These are phyloP conservation scores for Terrapene triunguis DNA, from an alignment of 2,113 vertebrate genomes.

Conservation along the genomic window DNA sequence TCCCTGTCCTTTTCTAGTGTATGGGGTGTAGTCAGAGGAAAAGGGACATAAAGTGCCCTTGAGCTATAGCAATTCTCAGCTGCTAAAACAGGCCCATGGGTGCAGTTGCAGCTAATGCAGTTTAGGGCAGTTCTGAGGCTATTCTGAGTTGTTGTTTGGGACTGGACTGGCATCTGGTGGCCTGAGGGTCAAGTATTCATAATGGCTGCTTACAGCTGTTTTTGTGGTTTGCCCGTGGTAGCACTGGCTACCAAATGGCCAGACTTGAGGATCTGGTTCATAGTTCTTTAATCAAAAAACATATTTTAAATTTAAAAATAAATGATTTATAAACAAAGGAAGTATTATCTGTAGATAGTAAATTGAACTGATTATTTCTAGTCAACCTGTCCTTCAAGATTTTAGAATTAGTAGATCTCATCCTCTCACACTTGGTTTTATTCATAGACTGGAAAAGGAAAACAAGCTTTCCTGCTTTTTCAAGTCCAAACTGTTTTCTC, in stretches of 20 bases:
- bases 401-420: not conserved
- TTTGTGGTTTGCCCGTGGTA: not conserved
- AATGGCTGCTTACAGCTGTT: fast-evolving
- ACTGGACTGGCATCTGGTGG: not conserved
- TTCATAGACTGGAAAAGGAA: not conserved
- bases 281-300: not conserved
- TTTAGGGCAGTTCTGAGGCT: not conserved
- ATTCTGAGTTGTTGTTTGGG: not conserved
- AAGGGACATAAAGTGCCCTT: not conserved
- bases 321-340: not conserved
- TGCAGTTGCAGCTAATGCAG: not conserved
- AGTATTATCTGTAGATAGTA: not conserved
- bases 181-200: not conserved
- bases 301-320: not conserved
- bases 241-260: not conserved
- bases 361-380: not conserved
- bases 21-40: not conserved
- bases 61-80: fast-evolving
- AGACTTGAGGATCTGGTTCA: not conserved
- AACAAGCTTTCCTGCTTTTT: not conserved
- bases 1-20: not conserved
- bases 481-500: not conserved
- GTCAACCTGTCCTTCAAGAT: not conserved
- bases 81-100: not conserved
- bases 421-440: not conserved